Evolutionary conservation across 2,113 vertebrate genomes (phyloP).

Genomic region (Salvelinus sp.): DNA sequence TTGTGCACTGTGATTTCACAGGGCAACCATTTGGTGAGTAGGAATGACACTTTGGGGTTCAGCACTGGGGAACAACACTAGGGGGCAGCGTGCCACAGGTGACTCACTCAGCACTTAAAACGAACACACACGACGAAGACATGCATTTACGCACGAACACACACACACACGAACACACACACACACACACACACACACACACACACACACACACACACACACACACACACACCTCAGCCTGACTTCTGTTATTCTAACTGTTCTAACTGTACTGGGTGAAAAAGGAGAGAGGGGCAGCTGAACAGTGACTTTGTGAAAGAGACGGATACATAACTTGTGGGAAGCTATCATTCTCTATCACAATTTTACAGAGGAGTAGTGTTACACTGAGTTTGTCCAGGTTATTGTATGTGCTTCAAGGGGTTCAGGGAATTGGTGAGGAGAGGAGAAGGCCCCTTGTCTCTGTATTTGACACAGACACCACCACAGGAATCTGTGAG

Average conservation of each 20-base stretch:
- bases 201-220: no score
- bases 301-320: not conserved
- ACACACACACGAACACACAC: no score
- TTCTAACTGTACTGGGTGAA: conserved; percentile 26
- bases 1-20: conserved; percentile 36
- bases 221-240: no score
- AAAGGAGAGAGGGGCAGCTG: conserved; percentile 17
- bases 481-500: conserved; percentile 48
- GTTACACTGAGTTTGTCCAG: not conserved
- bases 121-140: not conserved
- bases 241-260: conserved; percentile 39
- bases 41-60: conserved; percentile 35
- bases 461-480: conserved; percentile 46
- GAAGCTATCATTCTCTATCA: no score
- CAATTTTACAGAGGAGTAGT: no score
- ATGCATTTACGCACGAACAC: no score
- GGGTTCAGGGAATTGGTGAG: not conserved
- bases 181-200: no score
- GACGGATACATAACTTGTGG: no score
- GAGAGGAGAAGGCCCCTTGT: no score
- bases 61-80: no score
- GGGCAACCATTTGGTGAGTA: conserved; percentile 37
- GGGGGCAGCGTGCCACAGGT: no score
- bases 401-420: no score
- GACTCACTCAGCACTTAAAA: conserved; percentile 17